A percentile compares a stretch with the other conserved stretches of the same genome.
phyloP scores from a whole-genome alignment of 2,888 invertebrate species.

The Nebria salina region DNA sequence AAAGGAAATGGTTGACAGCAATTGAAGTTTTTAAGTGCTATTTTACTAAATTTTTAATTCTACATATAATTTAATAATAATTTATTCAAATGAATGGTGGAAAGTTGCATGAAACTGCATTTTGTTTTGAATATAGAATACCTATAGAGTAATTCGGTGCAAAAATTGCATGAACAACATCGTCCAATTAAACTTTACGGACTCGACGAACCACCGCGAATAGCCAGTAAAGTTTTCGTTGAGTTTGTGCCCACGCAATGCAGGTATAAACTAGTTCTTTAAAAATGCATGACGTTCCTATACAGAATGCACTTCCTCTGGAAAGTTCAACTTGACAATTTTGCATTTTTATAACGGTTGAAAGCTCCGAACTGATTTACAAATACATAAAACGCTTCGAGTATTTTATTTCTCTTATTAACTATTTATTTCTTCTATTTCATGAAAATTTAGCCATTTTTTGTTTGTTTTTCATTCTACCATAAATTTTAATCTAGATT shows the following conservation, averaged over 20 bases:
- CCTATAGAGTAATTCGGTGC: neutral
- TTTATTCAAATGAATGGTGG: neutral
- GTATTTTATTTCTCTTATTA: neutral
- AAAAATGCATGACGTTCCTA: conserved; percentile 22
- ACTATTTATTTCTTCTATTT: neutral
- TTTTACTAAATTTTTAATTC: too few species aligned
- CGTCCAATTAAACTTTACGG: conserved; percentile 31
- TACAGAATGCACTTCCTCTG: neutral
- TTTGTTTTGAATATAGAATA: neutral
- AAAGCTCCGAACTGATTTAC: neutral
- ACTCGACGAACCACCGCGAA: neutral
- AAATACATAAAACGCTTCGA: neutral
- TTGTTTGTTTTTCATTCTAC: neutral
- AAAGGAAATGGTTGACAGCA: too few species aligned
- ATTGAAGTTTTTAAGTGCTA: too few species aligned
- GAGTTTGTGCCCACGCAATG: neutral
- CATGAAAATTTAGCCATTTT: neutral
- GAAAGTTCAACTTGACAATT: neutral
- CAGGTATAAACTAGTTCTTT: conserved; percentile 31
- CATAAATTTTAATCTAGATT: neutral
- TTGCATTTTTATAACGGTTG: neutral
- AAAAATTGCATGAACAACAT: conserved; percentile 26
- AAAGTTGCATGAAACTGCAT: neutral
- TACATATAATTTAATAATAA: too few species aligned
- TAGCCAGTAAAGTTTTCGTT: conserved; percentile 28